These are phyloP conservation scores for Simalia tracyae DNA, from an alignment of 2,797 vertebrate species.

Conservation along the genomic window DNA sequence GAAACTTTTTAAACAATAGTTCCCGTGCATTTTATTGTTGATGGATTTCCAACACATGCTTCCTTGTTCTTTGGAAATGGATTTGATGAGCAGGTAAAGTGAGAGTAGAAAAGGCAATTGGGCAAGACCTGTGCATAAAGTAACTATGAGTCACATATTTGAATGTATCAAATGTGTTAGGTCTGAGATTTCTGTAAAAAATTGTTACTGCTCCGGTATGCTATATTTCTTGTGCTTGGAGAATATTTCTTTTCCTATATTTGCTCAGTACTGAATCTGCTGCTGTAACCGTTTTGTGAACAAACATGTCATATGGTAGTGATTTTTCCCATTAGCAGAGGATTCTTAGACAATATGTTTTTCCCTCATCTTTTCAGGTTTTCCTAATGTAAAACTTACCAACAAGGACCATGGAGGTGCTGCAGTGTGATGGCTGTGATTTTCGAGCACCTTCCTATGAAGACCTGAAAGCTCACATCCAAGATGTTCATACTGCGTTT, in stretches of 20 bases:
- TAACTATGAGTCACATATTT: constrained; percentile 31
- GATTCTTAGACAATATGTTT: neutral
- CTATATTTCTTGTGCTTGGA: neutral
- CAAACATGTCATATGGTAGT: neutral
- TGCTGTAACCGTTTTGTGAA: neutral
- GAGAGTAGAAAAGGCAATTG: constrained; percentile 33
- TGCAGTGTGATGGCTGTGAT: constrained; percentile 98
- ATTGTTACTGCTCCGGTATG: neutral
- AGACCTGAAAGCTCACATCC: constrained; percentile 96
- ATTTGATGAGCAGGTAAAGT: neutral
- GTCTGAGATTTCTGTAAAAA: constrained; percentile 19
- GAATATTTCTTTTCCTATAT: neutral
- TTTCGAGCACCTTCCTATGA: constrained; percentile 95
- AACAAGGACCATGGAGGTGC: constrained; percentile 89
- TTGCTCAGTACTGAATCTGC: constrained; percentile 11
- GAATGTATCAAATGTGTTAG: neutral
- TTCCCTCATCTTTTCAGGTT: constrained; percentile 70
- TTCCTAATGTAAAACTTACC: constrained; percentile 91
- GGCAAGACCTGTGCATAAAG: constrained; percentile 25
- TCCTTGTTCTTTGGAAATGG: constrained; percentile 38
- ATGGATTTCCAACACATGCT: neutral
- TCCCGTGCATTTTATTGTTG: neutral
- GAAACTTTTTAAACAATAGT: neutral
- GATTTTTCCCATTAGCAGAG: neutral
- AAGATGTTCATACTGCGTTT: constrained; percentile 97